Base-by-base conservation (phyloP, 2,888 invertebrate genomes). In the Campoplex nolae region DNA sequence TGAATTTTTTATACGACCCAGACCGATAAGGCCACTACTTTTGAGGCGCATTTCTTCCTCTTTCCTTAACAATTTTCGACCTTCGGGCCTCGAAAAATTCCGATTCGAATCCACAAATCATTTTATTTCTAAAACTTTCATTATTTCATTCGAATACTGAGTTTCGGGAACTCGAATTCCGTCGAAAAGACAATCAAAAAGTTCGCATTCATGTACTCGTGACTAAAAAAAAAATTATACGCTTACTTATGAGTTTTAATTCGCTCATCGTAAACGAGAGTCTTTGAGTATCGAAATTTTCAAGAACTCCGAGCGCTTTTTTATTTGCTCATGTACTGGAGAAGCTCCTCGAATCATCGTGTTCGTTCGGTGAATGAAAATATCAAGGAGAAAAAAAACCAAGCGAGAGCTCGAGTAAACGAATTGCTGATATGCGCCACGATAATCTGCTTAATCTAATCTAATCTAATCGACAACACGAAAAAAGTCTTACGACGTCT, bases 391-490 rank as follows among this genome's bases (percentile, higher is more conserved):
- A 11, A 8, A 38, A 54, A 18, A 18, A 42, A 42, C 2, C 38
- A 35, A 32, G 23, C 48, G 38, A 42, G 70, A 79, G 58, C 54
- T 48, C 67, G 35, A 45, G 67, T 35, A 23, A 23, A 54, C 77
- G 67, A 67, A 32, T 54, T 67, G 73, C 54, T 65, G 73, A 62
- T 73, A 56, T 51, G 77, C 28, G 32, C 71, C 32, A 54, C 32
- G 54, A 45, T 83, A 83, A 78, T 83, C 65, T 73, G 73, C 54
- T 45, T 78, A 73, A 83, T 83, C 77, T 83, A 83, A 83, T 83
- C 77, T 83, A 83, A 83, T 83, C 77, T 83, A 78, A 83, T 83
- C 83, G 77, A 83, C 65, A 23, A 78, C 54, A 78, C 42, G 71
- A 54, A 48, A 38, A 67, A 73, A 32, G 74, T 74, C 32, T 74